Evolutionary conservation across 2,113 vertebrate genomes (phyloP), one percentile per base, ranked within the genome.

Genomic region (Pimephales promelas): DNA sequence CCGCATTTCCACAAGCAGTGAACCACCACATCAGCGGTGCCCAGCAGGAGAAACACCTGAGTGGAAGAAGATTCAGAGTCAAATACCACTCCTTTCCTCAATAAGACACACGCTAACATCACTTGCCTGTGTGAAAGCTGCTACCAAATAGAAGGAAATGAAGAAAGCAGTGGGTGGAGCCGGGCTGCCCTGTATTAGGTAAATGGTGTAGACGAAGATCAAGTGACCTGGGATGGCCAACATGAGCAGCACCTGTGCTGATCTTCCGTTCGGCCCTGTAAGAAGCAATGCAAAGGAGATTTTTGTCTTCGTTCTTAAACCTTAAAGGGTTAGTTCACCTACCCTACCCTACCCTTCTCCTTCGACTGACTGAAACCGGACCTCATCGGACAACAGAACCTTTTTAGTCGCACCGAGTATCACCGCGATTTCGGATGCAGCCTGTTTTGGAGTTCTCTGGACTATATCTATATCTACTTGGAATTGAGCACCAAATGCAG

Each of bases 181-280:
- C 1, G 93, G 90, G 3, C 91, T 94, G 31, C 94, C 96, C 86
- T 97, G 95, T 78, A 97, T 91, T 72, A 99, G 84, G 68, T 93
- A 92, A 88, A 98, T 94, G 59, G 90, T 84, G 71, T 92, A 94
- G 84, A 98, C 89, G 91, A 98, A 98, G 85, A 96, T 54, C 1
- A 99, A 91, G 85, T 99, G 97, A 36, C 98, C 96, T 0, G 97
- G 98, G 66, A 98, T 81, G 64, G 96, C 96, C 86, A 99, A 88
- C 0, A 95, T 81, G 72, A 99, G 92, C 76, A 99, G 92, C 36
- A 99, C 93, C 40, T 94, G 93, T 8, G 98, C 96, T 2, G 97
- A 98, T 68, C 92, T 93, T 9, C 95, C 95, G 86, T 96, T 98
- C 75, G 94, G 88, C 31, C 94, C 98, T 99, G 91, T 3, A 82